Evolutionary conservation across 1,140 invertebrate genomes (phyloP).

Genomic region (Eciton burchellii): DNA sequence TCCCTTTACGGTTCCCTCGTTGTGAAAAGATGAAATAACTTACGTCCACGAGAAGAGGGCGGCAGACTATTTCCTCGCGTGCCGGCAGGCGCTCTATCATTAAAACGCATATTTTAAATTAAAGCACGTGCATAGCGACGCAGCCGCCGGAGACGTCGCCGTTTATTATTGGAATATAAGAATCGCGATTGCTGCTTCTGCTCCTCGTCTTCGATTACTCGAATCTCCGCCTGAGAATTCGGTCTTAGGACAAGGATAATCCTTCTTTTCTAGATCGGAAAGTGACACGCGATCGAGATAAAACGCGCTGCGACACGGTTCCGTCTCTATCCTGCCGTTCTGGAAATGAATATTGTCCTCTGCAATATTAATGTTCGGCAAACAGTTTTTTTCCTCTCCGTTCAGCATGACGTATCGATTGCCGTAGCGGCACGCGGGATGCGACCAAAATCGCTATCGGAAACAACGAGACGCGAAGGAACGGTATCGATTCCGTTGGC

Average conservation of each 20-base stretch:
- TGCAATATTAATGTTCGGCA: constrained; percentile 32
- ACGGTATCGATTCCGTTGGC: constrained; percentile 40
- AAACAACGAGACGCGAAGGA: constrained; percentile 4
- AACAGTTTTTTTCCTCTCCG: constrained; percentile 25
- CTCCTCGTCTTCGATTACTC: constrained; percentile 42
- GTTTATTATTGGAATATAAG: constrained; percentile 57
- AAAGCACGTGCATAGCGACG: constrained; percentile 29
- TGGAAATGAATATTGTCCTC: too few relatives aligned
- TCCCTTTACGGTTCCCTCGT: constrained; percentile 35
- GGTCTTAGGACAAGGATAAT: too few relatives aligned
- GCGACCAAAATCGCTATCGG: constrained; percentile 14
- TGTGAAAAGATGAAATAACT: constrained; percentile 46
- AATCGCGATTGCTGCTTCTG: constrained; percentile 42
- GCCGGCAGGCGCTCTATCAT: constrained; percentile 46
- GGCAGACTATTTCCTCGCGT: constrained; percentile 28
- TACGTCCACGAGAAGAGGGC: constrained; percentile 34
- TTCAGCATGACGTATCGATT: constrained; percentile 10
- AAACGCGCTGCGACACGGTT: too few relatives aligned
- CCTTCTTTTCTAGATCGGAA: not conserved
- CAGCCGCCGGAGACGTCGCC: constrained; percentile 28
- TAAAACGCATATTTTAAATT: constrained; percentile 62
- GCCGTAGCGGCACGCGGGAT: constrained; percentile 2
- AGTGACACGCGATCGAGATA: not conserved
- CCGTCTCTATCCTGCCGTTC: too few relatives aligned
- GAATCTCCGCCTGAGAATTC: too few relatives aligned